Base-by-base conservation (phyloP, 2,888 invertebrate species). In the Agapostemon virescens region DNA sequence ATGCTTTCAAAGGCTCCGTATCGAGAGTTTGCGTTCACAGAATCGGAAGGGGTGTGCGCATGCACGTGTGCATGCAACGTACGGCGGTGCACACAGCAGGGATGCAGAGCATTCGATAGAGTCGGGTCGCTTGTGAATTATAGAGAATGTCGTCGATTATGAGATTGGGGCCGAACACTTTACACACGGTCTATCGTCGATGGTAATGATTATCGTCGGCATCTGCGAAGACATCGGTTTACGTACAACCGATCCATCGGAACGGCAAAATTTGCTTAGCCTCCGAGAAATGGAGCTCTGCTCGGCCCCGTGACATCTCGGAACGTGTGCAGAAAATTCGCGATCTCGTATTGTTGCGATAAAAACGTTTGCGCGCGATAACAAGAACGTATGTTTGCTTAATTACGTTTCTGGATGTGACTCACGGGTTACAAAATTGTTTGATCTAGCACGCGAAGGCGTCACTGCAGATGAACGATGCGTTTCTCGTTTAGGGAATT, bases 121-220 rank as follows among this genome's bases (percentile, higher is more conserved):
- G 84, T 81, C 83, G 79, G 84, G 82, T 81, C 82, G 69, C 61
- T 79, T 81, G 69, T 85, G 83, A 84, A 87, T 88, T 88, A 86
- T 86, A 81, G 81, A 85, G 84, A 82, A 80, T 84, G 67, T 81
- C 82, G 80, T 85, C 85, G 84, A 86, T 90, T 88, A 89, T 81
- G 75, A 87, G 85, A 88, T 90, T 79, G 78, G 73, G 86, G 84
- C 83, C 81, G 83, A 89, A 85, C 87, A 86, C 84, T 84, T 87
- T 79, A 76, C 68, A 66, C 82, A 73, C n/a, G 23, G 72, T 76
- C 70, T 58, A 68, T 70, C 69, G 66, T 49, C 79, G 80, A 73
- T 76, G 81, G 86, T 73, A 66, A 82, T 67, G 55, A 79, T 81
- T 72, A 84, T 86, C 74, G 30, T 30, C 5, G 38, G 17, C 17